Conservation (phyloP, 1,140 invertebrate genomes). For the Philopotamus ludificatus region DNA sequence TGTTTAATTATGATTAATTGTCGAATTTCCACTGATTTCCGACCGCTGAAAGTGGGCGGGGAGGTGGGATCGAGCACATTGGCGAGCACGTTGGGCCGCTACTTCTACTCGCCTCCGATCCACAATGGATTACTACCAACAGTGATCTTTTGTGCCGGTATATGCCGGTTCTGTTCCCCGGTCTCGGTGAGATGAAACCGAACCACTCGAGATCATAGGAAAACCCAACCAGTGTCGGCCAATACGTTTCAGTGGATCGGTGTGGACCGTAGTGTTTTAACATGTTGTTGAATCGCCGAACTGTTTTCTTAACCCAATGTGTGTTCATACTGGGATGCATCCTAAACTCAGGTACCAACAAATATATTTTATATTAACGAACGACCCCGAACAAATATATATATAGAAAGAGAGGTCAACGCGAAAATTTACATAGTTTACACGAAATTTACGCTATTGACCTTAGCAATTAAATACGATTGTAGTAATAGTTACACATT, state of each 20-base stretch:
- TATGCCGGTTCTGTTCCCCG: slow-evolving; percentile 4
- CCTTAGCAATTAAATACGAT: too few species aligned
- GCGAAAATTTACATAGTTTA: too few species aligned
- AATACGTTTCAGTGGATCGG: background rate
- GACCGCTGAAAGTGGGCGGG: background rate
- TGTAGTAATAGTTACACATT: too few species aligned
- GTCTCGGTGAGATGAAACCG: background rate
- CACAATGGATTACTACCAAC: slow-evolving; percentile 4
- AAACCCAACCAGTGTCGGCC: background rate
- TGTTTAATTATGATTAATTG: too few species aligned
- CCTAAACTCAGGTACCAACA: slow-evolving; percentile 16
- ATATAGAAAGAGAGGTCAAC: too few species aligned
- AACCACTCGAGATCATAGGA: background rate
- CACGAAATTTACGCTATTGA: too few species aligned
- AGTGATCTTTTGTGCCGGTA: slow-evolving; percentile 18
- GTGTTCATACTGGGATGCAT: slow-evolving; percentile 6
- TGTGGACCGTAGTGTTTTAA: background rate
- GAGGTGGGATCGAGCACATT: slow-evolving; percentile 6
- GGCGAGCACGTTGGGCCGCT: background rate
- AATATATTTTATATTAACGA: too few species aligned
- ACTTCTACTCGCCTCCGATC: background rate
- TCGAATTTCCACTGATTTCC: background rate
- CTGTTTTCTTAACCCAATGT: background rate
- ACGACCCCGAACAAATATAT: too few species aligned
- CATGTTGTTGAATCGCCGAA: slow-evolving; percentile 4